Base-by-base conservation (phyloP, 2,113 vertebrate genomes). In the Oriolus oriolus region DNA sequence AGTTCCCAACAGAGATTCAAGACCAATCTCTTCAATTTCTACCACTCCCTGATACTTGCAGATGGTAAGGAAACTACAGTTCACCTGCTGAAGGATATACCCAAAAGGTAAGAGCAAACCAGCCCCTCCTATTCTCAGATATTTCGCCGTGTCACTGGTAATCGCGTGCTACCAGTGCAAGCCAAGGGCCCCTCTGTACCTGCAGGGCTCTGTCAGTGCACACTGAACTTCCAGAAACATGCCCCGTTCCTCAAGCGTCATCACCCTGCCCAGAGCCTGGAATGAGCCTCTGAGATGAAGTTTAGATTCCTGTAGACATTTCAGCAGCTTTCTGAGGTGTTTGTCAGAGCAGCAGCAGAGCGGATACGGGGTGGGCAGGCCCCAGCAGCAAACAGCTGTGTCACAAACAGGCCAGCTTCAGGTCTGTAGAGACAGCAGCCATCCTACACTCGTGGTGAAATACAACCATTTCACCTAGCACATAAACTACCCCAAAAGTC, bases 51-150 rank as follows among this genome's bases (percentile, higher is more conserved):
- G 56, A 75, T 98, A 96, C 97, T 99, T 70, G 97, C 96, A 61
- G 98, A 98, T 56, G 98, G 98, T 37, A 99, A 98, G 92, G 95
- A 98, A 97, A 99, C 97, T 16, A 96, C 98, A 45, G 4, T 99
- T 66, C 97, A 98, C 49, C 97, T 99, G 61, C 96, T 98, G 63
- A 98, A 98, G 93, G 98, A 98, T 71, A 97, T 98, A 53, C 97
- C 98, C 45, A 98, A 98, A 92, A 99, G 98, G 99, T 99, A 98
- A 87, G 96, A 74, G 41, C n/a, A 70, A 24, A 33, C 13, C 53
- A 53, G n/a, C 30, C 33, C 3, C 30, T 19, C 10, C 45, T n/a
- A 0, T 11, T 61, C 21, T 68, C 64, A 70, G n/a, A 5, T 31
- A 24, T 4, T 20, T 68, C 23, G 15, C 21, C 3, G 0, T 52